A percentile compares a stretch with the other conserved stretches of the same genome.
Evolutionary conservation across 2,888 invertebrate species (phyloP).

Genomic region (Ashinkailepas kermadecensis): DNA sequence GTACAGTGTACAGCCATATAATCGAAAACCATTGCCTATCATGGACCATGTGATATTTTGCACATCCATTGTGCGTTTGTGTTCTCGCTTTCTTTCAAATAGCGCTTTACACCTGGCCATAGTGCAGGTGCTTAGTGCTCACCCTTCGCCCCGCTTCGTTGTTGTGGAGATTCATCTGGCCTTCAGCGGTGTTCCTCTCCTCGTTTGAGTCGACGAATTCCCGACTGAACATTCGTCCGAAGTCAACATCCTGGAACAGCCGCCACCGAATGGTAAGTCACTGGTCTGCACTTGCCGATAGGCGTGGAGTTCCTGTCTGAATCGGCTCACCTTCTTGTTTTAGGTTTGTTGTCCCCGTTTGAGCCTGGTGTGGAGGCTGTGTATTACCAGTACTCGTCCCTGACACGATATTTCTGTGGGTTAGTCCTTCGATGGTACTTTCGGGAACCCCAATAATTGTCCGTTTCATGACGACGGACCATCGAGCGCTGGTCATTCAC

Average conservation of each 20-base stretch:
- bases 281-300: too few relatives aligned
- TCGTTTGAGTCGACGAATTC: conserved; percentile 80
- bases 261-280: too few relatives aligned
- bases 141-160: conserved; percentile 86
- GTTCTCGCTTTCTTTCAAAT: too few relatives aligned
- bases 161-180: conserved; percentile 84
- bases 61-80: too few relatives aligned
- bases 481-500: too few relatives aligned
- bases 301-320: conserved; percentile 19
- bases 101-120: background rate
- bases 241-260: conserved; percentile 60
- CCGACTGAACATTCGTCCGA: conserved; percentile 74
- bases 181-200: conserved; percentile 60
- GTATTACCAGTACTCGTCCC: background rate
- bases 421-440: too few relatives aligned
- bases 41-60: too few relatives aligned
- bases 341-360: background rate
- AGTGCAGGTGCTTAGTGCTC: conserved; percentile 37
- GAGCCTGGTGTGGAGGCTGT: background rate
- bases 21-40: too few relatives aligned
- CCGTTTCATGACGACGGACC: too few relatives aligned
- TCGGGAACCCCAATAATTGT: too few relatives aligned
- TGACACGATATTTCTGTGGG: too few relatives aligned
- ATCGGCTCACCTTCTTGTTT: background rate
- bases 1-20: too few relatives aligned